Conservation (phyloP, 2,113 vertebrate species). For the Xiphophorus maculatus region DNA sequence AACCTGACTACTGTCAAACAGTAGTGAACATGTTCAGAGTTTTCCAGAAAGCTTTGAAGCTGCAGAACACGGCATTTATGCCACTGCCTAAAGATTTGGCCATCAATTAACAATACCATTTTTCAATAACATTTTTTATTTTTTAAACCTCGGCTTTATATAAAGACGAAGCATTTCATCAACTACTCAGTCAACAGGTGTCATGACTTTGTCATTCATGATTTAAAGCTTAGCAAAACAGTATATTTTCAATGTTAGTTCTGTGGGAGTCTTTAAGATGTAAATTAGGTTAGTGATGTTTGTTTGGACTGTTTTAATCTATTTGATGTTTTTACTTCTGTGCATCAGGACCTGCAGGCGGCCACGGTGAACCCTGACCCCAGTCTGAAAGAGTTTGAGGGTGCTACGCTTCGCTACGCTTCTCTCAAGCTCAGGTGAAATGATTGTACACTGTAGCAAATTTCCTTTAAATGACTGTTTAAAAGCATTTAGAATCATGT, state of each 20-base stretch:
- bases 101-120: too few species aligned
- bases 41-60: too few species aligned
- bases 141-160: too few species aligned
- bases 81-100: too few species aligned
- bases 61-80: too few species aligned
- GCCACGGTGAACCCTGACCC: slow-evolving; percentile 96
- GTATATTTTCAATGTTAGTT: neutral
- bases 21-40: too few species aligned
- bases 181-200: too few species aligned
- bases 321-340: slow-evolving; percentile 30
- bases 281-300: neutral
- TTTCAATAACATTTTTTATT: too few species aligned
- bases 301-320: neutral
- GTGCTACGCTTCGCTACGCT: slow-evolving; percentile 95
- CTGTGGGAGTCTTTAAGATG: neutral
- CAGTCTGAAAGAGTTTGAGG: slow-evolving; percentile 98
- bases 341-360: slow-evolving; percentile 90
- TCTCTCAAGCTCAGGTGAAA: slow-evolving; percentile 91
- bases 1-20: too few species aligned
- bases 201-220: too few species aligned
- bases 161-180: too few species aligned
- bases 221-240: neutral
- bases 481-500: neutral
- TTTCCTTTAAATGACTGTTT: neutral
- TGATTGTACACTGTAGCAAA: neutral